Percentiles rank a stretch among this genome's conserved stretches.
Conservation (phyloP, 2,888 invertebrate genomes). For the Pherbina coryleti region DNA sequence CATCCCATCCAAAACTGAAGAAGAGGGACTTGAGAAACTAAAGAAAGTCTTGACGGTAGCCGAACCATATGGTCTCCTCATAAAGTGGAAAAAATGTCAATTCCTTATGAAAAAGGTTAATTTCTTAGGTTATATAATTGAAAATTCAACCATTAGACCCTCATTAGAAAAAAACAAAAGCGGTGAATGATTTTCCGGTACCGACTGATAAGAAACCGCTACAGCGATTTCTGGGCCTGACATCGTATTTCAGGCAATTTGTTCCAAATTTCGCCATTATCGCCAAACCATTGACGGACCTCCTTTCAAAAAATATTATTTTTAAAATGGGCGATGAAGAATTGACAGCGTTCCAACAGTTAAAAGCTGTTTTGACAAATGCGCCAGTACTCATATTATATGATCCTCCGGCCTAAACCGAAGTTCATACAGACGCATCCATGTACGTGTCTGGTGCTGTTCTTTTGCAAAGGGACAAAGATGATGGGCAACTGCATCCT, state of each 20-base stretch:
- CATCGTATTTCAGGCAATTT: constrained; percentile 42
- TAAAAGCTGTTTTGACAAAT: constrained; percentile 37
- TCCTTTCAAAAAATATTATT: constrained; percentile 37
- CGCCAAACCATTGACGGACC: constrained; percentile 59
- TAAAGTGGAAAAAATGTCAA: constrained; percentile 45
- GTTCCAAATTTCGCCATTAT: constrained; percentile 47
- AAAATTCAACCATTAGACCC: constrained; percentile 32
- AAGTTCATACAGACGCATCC: constrained; percentile 49
- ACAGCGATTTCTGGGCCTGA: constrained; percentile 43
- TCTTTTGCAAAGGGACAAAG: constrained; percentile 35
- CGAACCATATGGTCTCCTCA: not conserved
- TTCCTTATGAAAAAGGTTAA: constrained; percentile 42
- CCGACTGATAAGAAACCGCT: constrained; percentile 34
- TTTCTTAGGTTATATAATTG: constrained; percentile 46
- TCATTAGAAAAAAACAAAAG: constrained; percentile 34
- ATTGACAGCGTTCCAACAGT: constrained; percentile 1
- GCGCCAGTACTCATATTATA: constrained; percentile 45
- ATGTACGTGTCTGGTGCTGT: constrained; percentile 47
- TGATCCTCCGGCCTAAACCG: constrained; percentile 43
- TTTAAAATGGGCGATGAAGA: not conserved
- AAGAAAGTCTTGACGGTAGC: not conserved
- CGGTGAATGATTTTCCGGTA: constrained; percentile 31
- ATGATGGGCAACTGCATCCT: constrained; percentile 41
- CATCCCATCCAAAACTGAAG: no score
- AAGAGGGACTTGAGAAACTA: no score